Evolutionary conservation across 2,113 vertebrate species (phyloP).

Genomic region (Gallinago jamesoni): DNA sequence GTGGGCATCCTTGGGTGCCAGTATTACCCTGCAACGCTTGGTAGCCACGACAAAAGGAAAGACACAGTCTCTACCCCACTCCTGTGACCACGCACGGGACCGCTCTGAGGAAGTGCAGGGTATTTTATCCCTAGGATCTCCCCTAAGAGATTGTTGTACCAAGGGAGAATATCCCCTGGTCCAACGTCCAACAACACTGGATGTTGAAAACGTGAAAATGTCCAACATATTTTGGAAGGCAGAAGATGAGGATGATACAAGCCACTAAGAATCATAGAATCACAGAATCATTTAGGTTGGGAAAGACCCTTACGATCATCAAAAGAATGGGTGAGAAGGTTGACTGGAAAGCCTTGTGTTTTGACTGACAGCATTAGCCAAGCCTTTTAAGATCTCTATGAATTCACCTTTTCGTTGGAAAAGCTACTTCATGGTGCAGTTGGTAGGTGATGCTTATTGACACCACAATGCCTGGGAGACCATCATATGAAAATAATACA

Average conservation of each 20-base stretch:
- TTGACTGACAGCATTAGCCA: background rate
- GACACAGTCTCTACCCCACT: background rate
- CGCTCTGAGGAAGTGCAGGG: background rate
- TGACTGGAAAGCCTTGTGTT: background rate
- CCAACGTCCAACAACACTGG: no score
- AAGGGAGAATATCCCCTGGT: background rate
- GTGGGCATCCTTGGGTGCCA: background rate
- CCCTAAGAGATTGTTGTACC: background rate
- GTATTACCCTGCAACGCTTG: background rate
- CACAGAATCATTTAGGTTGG: background rate
- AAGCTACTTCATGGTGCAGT: background rate
- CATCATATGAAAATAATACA: background rate
- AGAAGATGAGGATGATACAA: background rate
- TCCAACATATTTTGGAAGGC: background rate
- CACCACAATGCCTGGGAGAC: background rate
- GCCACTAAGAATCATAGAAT: background rate
- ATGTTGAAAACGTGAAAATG: background rate
- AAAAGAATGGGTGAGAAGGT: background rate
- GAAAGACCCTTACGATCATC: background rate
- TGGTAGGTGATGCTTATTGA: background rate
- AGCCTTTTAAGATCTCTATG: background rate
- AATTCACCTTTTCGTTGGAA: background rate
- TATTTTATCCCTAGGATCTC: background rate
- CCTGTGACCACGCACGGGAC: background rate
- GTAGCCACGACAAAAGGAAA: background rate